Evolutionary conservation across 2,113 vertebrate species (phyloP), one percentile per base, ranked within the genome.

Genomic region (Plotosus lineatus): DNA sequence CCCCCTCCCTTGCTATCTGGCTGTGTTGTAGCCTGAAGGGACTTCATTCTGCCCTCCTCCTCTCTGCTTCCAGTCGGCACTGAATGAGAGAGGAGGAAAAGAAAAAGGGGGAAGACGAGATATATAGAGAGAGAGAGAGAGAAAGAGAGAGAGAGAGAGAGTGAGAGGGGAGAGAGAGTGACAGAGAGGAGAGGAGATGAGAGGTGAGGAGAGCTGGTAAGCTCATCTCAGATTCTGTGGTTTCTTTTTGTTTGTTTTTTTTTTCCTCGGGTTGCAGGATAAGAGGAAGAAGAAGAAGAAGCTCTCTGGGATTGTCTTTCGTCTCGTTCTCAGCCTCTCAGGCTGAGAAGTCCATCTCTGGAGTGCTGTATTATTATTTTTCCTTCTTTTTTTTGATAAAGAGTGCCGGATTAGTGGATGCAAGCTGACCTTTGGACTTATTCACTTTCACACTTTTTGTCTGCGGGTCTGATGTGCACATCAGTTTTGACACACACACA

Each of bases 241-340:
- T 63, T 36, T 44, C 48, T 50, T 91, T 88, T 87, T 80, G 84
- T 74, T 87, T 63, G 17, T 44, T 71, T 50, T 91, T 88, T 87
- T 80, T 85, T 74, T 87, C 90, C 88, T 90, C 23, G 90, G 90
- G 89, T 93, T 89, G 89, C 92, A 89, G 90, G 91, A 83, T 90
- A 88, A 91, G 90, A 90, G 88, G 85, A 85, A 85, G 86, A 40
- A 36, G 86, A 40, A 36, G 40, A 80, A 42, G 68, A 61, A 73
- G 56, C 44, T 88, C 75, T 89, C 87, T 89, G 87, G 92, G 93
- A 93, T 93, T 93, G 93, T 92, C 90, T 87, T 88, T 91, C 90
- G n/a, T 85, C 90, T 86, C 89, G 75, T 88, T 89, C 88, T 88
- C 88, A 86, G 83, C 87, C 86, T 56, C 48, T n/a, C 38, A 51